A percentile compares a stretch with the other conserved stretches of the same genome.
These are phyloP conservation scores for Thaleichthys pacificus DNA, from an alignment of 2,797 vertebrate species.

Conservation along the genomic window DNA sequence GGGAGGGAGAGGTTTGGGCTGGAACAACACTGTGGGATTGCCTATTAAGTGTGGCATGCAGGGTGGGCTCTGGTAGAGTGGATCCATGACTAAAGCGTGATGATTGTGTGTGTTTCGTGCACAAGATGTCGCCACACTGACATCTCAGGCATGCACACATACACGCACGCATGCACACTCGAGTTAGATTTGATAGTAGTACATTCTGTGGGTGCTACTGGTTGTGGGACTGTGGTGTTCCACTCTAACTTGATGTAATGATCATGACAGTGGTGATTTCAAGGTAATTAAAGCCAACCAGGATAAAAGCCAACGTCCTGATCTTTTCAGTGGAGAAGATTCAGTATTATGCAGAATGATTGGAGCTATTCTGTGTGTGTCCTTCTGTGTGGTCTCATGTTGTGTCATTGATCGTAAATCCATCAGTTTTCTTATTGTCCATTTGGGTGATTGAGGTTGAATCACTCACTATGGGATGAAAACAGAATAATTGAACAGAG, in stretches of 20 bases:
- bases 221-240: slow-evolving; percentile 43
- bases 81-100: slow-evolving; percentile 22
- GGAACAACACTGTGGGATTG: slow-evolving; percentile 54
- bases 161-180: neutral
- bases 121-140: neutral
- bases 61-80: slow-evolving; percentile 32
- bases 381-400: slow-evolving; percentile 41
- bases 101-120: neutral
- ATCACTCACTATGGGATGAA: slow-evolving; percentile 9
- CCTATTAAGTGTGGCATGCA: slow-evolving; percentile 24
- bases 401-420: slow-evolving; percentile 28
- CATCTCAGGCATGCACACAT: neutral
- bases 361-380: slow-evolving; percentile 38
- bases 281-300: slow-evolving; percentile 63
- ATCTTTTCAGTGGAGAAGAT: slow-evolving; percentile 35
- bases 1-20: slow-evolving; percentile 43
- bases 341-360: neutral
- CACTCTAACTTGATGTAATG: slow-evolving; percentile 63
- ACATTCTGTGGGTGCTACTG: too few relatives aligned
- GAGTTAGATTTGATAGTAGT: neutral
- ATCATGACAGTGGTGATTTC: slow-evolving; percentile 64
- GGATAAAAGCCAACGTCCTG: slow-evolving; percentile 49
- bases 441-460: slow-evolving; percentile 41
- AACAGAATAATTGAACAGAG: slow-evolving; percentile 26
- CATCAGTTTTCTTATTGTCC: slow-evolving; percentile 23